A percentile compares a stretch with the other conserved stretches of the same genome.
phyloP scores from a whole-genome alignment of 2,797 vertebrate species.

The Spea hammondii region DNA sequence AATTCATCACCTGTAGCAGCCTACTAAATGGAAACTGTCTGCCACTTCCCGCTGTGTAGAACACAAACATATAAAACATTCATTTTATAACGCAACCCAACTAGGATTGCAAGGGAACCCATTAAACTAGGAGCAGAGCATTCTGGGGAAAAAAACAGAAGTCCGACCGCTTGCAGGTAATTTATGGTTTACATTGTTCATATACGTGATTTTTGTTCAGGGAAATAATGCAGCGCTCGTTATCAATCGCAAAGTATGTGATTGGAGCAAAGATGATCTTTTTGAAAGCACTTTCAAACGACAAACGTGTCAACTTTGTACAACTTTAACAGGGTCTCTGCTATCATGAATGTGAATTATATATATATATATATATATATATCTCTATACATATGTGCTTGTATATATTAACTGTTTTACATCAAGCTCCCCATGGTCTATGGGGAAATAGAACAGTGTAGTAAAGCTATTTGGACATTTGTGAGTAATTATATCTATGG shows the following conservation, averaged over 20 bases:
- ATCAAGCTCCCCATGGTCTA: neutral
- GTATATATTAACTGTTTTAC: conserved; percentile 10
- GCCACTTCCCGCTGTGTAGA: neutral
- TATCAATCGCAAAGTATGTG: conserved; percentile 1
- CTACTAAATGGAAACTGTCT: neutral
- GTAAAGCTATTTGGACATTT: neutral
- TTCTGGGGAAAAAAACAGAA: neutral
- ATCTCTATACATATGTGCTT: neutral
- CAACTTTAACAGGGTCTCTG: conserved; percentile 46
- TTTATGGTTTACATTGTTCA: neutral
- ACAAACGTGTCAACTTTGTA: conserved; percentile 9
- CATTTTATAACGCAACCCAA: neutral
- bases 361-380: no score
- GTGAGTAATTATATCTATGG: conserved; percentile 6
- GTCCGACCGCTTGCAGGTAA: neutral
- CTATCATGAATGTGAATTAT: conserved; percentile 40
- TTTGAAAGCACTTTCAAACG: conserved; percentile 9
- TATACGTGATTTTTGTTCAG: neutral
- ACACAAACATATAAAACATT: neutral
- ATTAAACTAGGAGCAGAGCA: conserved; percentile 1
- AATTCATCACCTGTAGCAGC: neutral
- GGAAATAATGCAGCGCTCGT: neutral
- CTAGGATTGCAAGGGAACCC: neutral
- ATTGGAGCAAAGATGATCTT: conserved; percentile 15
- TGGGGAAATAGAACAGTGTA: conserved; percentile 10